Evolutionary conservation across 2,113 vertebrate species (phyloP).

Genomic region (Cyprinodon variegatus): DNA sequence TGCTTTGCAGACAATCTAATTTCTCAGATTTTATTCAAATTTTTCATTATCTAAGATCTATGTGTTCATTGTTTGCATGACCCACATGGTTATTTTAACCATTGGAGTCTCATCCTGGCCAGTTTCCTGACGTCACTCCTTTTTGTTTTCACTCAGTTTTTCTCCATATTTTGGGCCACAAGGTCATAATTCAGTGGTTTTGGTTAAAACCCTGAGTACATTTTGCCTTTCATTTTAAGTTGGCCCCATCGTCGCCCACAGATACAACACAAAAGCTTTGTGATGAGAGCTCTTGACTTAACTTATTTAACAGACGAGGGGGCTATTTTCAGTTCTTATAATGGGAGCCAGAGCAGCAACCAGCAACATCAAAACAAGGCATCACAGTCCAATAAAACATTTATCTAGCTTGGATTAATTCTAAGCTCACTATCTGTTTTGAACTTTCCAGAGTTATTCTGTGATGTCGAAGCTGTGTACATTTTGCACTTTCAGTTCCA

Average conservation of each 20-base stretch:
- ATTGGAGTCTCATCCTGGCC: not conserved
- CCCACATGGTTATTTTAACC: not conserved
- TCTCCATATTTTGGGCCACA: conserved; percentile 9
- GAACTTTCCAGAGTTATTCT: conserved; percentile 5
- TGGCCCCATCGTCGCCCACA: conserved; percentile 24
- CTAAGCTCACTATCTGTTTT: conserved; percentile 41
- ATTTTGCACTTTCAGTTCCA: conserved; percentile 20
- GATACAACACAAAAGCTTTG: conserved; percentile 41
- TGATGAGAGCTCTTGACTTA: conserved; percentile 30
- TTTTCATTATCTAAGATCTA: not conserved
- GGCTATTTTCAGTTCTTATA: conserved; percentile 52
- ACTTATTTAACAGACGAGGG: conserved; percentile 51
- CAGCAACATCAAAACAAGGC: conserved; percentile 62
- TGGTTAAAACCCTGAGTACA: conserved; percentile 22
- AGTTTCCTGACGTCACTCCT: conserved; percentile 11
- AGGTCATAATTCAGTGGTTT: conserved; percentile 41
- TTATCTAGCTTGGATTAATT: conserved; percentile 33
- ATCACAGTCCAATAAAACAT: conserved; percentile 52
- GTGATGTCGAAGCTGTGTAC: not conserved
- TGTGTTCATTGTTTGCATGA: not conserved
- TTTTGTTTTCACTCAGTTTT: not conserved
- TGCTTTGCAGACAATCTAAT: not conserved
- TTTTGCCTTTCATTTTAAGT: conserved; percentile 15
- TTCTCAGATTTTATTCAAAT: not conserved
- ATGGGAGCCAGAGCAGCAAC: conserved; percentile 39